Percentiles rank a stretch among this genome's conserved stretches.
These are phyloP conservation scores for Idaea biselata DNA, from an alignment of 2,888 invertebrate genomes.

Conservation along the genomic window DNA sequence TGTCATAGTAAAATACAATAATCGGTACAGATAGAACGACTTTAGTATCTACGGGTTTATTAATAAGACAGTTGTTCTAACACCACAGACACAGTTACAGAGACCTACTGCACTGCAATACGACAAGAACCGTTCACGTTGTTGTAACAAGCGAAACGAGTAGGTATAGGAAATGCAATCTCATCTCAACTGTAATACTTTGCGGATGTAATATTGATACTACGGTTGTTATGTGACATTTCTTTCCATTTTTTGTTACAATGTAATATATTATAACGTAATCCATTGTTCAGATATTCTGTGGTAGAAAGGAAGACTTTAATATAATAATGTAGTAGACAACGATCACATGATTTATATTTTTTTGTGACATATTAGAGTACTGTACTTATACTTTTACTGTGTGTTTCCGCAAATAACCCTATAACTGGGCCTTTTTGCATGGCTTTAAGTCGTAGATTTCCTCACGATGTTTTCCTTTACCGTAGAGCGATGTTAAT, in stretches of 20 bases:
- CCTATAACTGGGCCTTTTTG: no score
- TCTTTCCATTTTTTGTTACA: neutral
- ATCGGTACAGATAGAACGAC: no score
- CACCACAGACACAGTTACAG: neutral
- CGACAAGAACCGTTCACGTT: constrained; percentile 12
- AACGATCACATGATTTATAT: no score
- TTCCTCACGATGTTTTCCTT: no score
- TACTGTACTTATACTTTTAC: no score
- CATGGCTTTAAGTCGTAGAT: no score
- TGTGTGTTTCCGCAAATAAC: no score
- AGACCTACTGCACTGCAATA: neutral
- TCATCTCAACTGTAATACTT: constrained; percentile 25
- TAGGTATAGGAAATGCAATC: constrained; percentile 32
- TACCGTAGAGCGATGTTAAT: no score
- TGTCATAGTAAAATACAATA: no score
- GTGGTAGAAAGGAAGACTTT: neutral
- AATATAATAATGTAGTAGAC: neutral
- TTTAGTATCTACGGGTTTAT: neutral
- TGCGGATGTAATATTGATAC: neutral
- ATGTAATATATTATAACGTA: neutral
- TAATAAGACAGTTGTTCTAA: neutral
- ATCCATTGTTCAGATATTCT: neutral
- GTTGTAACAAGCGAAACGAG: constrained; percentile 34
- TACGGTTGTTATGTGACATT: neutral
- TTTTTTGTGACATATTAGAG: no score